Conservation (phyloP, 2,113 vertebrate genomes). For the Platichthys flesus region DNA sequence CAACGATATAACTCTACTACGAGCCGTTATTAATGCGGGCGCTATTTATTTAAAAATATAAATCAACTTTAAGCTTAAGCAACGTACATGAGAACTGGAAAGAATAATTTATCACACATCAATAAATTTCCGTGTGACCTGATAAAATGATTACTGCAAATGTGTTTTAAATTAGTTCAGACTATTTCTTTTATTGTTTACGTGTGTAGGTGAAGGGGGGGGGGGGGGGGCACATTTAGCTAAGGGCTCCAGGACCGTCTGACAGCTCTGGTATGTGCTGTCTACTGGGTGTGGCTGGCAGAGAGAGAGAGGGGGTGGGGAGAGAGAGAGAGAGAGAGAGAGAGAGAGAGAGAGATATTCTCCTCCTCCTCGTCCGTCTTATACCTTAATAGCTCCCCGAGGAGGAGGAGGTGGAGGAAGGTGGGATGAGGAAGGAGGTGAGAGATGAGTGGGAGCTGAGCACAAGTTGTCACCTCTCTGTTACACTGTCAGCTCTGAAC, state of each 20-base stretch:
- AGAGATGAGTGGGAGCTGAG: conserved; percentile 56
- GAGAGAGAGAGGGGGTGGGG: conserved; percentile 16
- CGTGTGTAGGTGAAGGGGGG: not conserved
- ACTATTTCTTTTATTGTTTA: not conserved
- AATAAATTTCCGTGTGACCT: not conserved
- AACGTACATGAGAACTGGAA: not conserved
- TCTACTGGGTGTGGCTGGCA: conserved; percentile 56
- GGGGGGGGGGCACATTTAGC: conserved; percentile 3
- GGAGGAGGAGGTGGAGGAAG: not conserved
- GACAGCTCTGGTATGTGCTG: conserved; percentile 40
- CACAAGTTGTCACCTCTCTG: conserved; percentile 52
- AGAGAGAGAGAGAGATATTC: not conserved
- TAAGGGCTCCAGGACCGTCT: not conserved
- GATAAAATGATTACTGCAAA: no score
- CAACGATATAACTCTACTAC: no score
- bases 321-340: no score
- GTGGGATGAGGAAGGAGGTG: conserved; percentile 46
- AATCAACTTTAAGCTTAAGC: not conserved
- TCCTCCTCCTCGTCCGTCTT: not conserved
- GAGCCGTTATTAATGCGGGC: no score
- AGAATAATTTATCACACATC: not conserved
- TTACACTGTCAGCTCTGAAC: conserved; percentile 43
- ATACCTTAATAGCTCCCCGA: not conserved
- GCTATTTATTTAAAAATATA: no score
- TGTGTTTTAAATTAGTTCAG: no score